Evolutionary conservation across 2,797 vertebrate species (phyloP).

Genomic region (Eulemur rubriventer): DNA sequence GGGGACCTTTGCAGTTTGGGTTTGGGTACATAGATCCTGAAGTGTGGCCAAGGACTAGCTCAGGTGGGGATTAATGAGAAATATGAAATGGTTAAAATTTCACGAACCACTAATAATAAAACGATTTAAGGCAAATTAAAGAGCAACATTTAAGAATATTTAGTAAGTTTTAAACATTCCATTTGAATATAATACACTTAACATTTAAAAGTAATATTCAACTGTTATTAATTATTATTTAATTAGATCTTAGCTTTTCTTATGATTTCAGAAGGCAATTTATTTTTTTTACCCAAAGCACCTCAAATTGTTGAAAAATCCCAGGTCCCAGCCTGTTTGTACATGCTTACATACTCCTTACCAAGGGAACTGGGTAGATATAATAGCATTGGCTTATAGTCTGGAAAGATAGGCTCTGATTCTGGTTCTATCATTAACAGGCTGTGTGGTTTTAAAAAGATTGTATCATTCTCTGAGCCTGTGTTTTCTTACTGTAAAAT

Average conservation of each 20-base stretch:
- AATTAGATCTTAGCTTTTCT: constrained; percentile 39
- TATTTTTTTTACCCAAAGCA: neutral
- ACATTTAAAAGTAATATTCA: constrained; percentile 7
- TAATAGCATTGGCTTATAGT: neutral
- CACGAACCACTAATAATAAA: neutral
- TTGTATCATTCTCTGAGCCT: neutral
- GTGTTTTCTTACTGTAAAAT: constrained; percentile 32
- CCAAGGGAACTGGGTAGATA: neutral
- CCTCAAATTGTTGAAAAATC: neutral
- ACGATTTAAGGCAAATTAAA: constrained; percentile 39
- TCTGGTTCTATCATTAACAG: neutral
- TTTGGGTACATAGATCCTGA: neutral
- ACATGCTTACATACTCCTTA: neutral
- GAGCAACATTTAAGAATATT: constrained; percentile 48
- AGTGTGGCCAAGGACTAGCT: neutral
- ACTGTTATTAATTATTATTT: constrained; percentile 19
- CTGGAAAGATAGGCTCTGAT: neutral
- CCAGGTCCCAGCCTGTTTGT: neutral
- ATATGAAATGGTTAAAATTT: constrained; percentile 27
- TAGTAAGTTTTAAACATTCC: constrained; percentile 38
- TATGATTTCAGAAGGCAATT: neutral
- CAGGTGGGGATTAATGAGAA: constrained; percentile 36
- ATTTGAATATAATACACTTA: constrained; percentile 38
- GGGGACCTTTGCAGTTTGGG: neutral
- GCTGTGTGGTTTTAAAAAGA: neutral